Conservation (phyloP, 2,113 vertebrate genomes). For the Lota lota region DNA sequence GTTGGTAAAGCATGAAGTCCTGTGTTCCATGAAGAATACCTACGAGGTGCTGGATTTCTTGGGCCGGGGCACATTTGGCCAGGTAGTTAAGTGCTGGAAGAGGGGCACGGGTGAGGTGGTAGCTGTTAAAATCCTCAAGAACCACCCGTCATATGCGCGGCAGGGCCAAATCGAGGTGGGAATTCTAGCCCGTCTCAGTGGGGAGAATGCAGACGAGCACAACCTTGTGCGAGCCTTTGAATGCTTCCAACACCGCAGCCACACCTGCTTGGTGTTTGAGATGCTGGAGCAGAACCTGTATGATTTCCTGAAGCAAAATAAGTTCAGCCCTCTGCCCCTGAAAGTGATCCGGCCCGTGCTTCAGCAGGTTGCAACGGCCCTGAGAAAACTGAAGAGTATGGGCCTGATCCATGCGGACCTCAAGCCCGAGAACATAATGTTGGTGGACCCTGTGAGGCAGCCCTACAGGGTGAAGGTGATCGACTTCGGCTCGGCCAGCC, state of each 20-base stretch:
- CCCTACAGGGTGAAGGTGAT: conserved; percentile 98
- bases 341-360: conserved; percentile 97
- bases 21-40: conserved; percentile 96
- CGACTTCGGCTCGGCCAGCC: conserved; percentile 98
- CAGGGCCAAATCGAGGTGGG: conserved; percentile 98
- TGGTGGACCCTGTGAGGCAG: conserved; percentile 96
- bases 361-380: conserved; percentile 96
- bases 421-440: conserved; percentile 99
- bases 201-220: conserved; percentile 95
- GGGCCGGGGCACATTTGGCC: conserved; percentile 95
- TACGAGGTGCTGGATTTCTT: conserved; percentile 98
- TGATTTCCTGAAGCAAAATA: conserved; percentile 98
- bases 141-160: conserved; percentile 95
- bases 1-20: conserved; percentile 93
- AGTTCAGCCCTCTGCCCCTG: conserved; percentile 95
- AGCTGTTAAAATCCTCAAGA: conserved; percentile 97
- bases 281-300: conserved; percentile 99
- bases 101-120: conserved; percentile 93
- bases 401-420: conserved; percentile 99
- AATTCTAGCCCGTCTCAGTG: conserved; percentile 93
- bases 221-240: conserved; percentile 97
- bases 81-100: conserved; percentile 99
- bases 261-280: conserved; percentile 97
- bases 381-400: conserved; percentile 97
- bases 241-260: conserved; percentile 97